phyloP scores from a whole-genome alignment of 2,888 invertebrate species.

The Crematogaster levior region DNA sequence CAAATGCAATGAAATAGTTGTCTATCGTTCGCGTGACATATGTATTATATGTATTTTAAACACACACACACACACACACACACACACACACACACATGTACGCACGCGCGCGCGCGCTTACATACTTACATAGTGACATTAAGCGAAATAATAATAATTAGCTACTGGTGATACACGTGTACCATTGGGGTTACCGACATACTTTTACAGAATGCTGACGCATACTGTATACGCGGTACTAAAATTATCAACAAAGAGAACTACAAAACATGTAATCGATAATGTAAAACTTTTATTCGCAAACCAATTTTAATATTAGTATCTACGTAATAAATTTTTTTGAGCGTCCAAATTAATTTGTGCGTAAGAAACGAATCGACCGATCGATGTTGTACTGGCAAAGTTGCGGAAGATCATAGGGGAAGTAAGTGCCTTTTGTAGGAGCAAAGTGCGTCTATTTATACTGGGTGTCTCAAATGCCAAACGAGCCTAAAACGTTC shows the following conservation, averaged over 20 bases:
- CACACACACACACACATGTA: too few relatives aligned
- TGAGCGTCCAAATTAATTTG: conserved; percentile 23
- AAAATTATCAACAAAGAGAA: conserved; percentile 2
- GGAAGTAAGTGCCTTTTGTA: conserved; percentile 82
- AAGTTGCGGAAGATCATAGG: conserved; percentile 40
- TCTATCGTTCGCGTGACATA: too few relatives aligned
- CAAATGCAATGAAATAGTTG: too few relatives aligned
- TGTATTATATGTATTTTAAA: too few relatives aligned
- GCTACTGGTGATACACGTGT: not conserved
- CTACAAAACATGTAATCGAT: not conserved
- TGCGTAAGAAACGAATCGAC: conserved; percentile 41
- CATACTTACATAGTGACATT: too few relatives aligned
- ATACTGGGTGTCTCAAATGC: conserved; percentile 83
- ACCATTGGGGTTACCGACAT: not conserved
- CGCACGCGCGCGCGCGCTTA: too few relatives aligned
- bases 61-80: too few relatives aligned
- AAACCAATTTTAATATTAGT: not conserved
- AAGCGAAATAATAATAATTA: not conserved
- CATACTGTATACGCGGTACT: not conserved
- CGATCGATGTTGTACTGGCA: conserved; percentile 54
- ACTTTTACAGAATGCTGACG: conserved; percentile 1
- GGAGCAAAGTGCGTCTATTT: conserved; percentile 84
- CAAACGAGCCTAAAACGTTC: conserved; percentile 82
- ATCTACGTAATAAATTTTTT: not conserved
- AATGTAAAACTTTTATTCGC: not conserved